Base-by-base conservation (phyloP, 2,797 vertebrate species). In the Hyperoplus lanceolatus region DNA sequence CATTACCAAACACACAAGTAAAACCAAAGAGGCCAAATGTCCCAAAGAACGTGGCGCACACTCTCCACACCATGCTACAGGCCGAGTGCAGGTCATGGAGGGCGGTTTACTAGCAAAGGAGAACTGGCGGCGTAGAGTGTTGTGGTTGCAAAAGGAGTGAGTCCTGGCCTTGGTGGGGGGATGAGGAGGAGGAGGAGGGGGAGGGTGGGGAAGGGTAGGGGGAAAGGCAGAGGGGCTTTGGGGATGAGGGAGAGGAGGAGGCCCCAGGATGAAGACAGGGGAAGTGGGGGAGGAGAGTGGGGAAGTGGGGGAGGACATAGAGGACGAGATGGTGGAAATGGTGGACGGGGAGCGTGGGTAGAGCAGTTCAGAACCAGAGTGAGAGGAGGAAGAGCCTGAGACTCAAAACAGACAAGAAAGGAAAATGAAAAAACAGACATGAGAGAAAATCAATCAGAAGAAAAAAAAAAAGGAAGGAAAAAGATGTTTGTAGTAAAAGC, bases 361-460 rank as follows among this genome's bases (percentile, higher is more conserved):
- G 94, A 87, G 13, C 10, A 95, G 95, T 49, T 97, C 96, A 83
- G 95, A 95, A 94, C 97, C 96, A 94, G 96, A 97, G 88, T 96
- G 92, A 93, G 97, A 96, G 87, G 96, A 97, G 85, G 96, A 97
- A 90, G 96, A 97, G 93, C 96, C 95, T 94, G 97, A 98, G 85
- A 92, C 97, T 97, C 29, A 94, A 93, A 96, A 96, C 91, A 93
- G 95, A 81, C 51, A 79, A 70, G 51, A 85, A 90, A 81, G 29
- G 29, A 29, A 29, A 29, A 29, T 29, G 29, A 29, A 75, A 75
- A 79, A 93, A 92, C 89, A 95, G 82, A 94, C 86, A 94, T 90
- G 75, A 93, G 59, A 75, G 74, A 91, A 91, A 77, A 83, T 75
- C 0, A 81, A 83, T 60, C 1, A 18, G 45, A 56, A 58, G 64